Base-by-base conservation (phyloP, 2,797 vertebrate species). In the Macrochelys suwanniensis region DNA sequence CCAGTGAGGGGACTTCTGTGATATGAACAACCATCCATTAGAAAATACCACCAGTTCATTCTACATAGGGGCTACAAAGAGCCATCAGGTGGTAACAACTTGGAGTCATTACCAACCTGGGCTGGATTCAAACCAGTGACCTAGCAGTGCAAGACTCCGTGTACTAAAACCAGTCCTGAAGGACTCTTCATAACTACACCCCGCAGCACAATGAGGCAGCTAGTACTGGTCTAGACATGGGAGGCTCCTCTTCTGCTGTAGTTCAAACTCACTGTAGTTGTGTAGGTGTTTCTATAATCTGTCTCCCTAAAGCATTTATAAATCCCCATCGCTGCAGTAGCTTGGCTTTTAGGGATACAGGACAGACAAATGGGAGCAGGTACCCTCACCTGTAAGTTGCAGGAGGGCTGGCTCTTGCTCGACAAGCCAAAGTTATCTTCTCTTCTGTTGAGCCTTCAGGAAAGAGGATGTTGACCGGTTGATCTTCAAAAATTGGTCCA, bases 401-500 rank as follows among this genome's bases (percentile, higher is more conserved):
- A 0, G 99, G 98, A 57, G 99, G 99, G 76, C 97, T 99, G 94
- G 99, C 99, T 90, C 99, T 98, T 2, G 99, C 99, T 31, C 99
- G 98, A 92, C 99, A 99, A 6, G 97, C 97, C 93, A 99, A 97
- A 0, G 98, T 99, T 93, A 99, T 98, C 94, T 99, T 99, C 94
- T 99, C 99, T 80, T 99, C 99, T 5, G 96, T 98, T 26, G 99
- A 98, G 31, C 99, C 99, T 94, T 99, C 99, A 3, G 99, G 99
- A 97, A 99, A 99, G 82, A 99, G 98, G 7, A 98, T 96, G 94
- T 99, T 98, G 53, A 96, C 98, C 1, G 99, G 99, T 95, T 99
- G 99, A 95, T 99, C 99, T 89, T 99, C 99, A 95, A 99, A 99
- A 93, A 99, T 98, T 0, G 99, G 99, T 49, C 99, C 99, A 2